Evolutionary conservation across 2,797 vertebrate species (phyloP).

Genomic region (Acanthurus leucopareius): DNA sequence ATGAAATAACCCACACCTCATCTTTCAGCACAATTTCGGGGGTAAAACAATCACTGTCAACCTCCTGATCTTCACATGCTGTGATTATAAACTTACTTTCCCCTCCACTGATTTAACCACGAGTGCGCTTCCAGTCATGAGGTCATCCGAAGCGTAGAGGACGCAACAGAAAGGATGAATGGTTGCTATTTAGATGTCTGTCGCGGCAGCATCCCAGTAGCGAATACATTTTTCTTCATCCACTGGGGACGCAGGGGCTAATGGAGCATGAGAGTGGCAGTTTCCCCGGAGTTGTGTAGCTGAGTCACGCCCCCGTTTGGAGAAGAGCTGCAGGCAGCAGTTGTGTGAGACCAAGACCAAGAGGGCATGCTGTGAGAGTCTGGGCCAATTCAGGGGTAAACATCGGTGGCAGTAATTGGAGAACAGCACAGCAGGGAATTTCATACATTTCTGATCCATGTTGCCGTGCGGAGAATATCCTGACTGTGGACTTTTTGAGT

Average conservation of each 20-base stretch:
- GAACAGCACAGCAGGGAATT: conserved; percentile 74
- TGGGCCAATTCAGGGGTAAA: conserved; percentile 75
- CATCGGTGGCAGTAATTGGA: conserved; percentile 78
- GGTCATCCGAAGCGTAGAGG: conserved; percentile 49
- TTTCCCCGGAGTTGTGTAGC: conserved; percentile 69
- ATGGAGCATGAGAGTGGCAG: conserved; percentile 83
- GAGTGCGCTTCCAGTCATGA: conserved; percentile 18
- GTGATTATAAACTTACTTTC: conserved; percentile 62
- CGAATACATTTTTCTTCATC: conserved; percentile 82
- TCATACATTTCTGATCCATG: conserved; percentile 70
- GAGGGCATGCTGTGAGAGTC: conserved; percentile 71
- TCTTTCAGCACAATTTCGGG: conserved; percentile 36
- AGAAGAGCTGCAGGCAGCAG: conserved; percentile 67
- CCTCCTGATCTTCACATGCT: conserved; percentile 45
- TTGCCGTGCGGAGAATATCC: conserved; percentile 50
- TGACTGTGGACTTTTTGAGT: conserved; percentile 52
- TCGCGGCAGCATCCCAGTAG: conserved; percentile 56
- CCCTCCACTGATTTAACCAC: conserved; percentile 45
- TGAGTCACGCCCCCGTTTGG: conserved; percentile 75
- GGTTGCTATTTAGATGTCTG: conserved; percentile 74
- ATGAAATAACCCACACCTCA: conserved; percentile 12
- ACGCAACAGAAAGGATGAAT: conserved; percentile 53
- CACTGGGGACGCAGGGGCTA: conserved; percentile 72
- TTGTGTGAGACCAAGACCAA: conserved; percentile 62
- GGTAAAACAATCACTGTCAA: conserved; percentile 49